phyloP scores from a whole-genome alignment of 2,888 invertebrate genomes.

The Apantesis nais region DNA sequence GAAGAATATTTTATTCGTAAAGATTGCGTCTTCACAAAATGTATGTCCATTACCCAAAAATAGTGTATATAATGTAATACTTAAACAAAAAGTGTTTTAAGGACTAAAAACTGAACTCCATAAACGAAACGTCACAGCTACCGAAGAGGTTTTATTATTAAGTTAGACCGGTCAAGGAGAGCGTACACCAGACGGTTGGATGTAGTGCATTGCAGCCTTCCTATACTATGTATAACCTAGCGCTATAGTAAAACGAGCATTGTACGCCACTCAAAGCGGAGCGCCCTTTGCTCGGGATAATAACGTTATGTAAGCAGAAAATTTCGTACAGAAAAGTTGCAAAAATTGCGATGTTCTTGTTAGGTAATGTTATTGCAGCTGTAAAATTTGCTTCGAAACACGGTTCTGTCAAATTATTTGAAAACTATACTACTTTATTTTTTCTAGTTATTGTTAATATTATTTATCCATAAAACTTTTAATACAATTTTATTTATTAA shows the following conservation, averaged over 20 bases:
- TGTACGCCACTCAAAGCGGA: constrained; percentile 65
- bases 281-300: constrained; percentile 61
- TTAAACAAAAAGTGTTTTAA: constrained; percentile 19
- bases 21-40: background rate
- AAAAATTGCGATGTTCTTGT: constrained; percentile 61
- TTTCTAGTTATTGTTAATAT: background rate
- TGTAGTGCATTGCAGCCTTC: constrained; percentile 70
- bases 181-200: constrained; percentile 61
- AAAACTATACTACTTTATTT: background rate
- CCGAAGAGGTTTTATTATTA: constrained; percentile 81
- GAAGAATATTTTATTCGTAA: background rate
- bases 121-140: constrained; percentile 68
- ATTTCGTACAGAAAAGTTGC: constrained; percentile 66
- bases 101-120: constrained; percentile 58
- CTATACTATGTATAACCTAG: constrained; percentile 56
- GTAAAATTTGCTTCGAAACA: constrained; percentile 26
- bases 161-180: constrained; percentile 75
- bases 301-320: constrained; percentile 69
- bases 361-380: constrained; percentile 32
- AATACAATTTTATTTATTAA: background rate
- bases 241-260: constrained; percentile 58
- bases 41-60: background rate
- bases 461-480: background rate
- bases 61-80: too few relatives aligned
- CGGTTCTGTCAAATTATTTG: background rate